Percentiles rank a stretch among this genome's conserved stretches.
These are phyloP conservation scores for Patagioenas fasciata DNA, from an alignment of 2,113 vertebrate species.

Conservation along the genomic window DNA sequence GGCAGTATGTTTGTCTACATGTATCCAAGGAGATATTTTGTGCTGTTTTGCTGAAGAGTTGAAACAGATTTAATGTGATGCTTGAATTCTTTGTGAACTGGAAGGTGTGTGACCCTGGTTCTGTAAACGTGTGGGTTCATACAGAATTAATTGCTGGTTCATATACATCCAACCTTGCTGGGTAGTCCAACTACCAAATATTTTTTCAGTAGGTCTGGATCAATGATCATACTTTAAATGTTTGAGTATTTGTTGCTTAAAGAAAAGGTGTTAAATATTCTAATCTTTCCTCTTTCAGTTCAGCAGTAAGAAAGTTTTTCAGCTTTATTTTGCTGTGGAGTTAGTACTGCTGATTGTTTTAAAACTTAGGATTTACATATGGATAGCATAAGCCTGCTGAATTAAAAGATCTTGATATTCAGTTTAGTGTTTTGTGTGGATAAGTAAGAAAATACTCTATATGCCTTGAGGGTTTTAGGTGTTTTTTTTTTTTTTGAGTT, in stretches of 20 bases:
- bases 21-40: not conserved
- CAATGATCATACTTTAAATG: not conserved
- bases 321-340: not conserved
- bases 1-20: not conserved
- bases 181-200: not conserved
- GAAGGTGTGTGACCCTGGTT: not conserved
- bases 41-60: not conserved
- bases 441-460: not conserved
- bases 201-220: not conserved
- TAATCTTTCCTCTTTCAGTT: not conserved
- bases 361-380: not conserved
- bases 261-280: not conserved
- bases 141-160: not conserved
- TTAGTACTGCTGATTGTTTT: not conserved
- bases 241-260: not conserved
- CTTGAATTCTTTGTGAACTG: not conserved
- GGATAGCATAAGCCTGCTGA: not conserved
- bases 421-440: not conserved
- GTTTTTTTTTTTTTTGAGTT: not conserved
- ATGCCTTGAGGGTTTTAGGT: not conserved
- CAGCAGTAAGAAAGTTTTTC: not conserved
- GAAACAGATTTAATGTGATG: not conserved
- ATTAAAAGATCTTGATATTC: not conserved
- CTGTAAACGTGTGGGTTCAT: not conserved
- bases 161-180: not conserved